Evolutionary conservation across 2,113 vertebrate species (phyloP), one percentile per base, ranked within the genome.

Genomic region (Garra rufa): DNA sequence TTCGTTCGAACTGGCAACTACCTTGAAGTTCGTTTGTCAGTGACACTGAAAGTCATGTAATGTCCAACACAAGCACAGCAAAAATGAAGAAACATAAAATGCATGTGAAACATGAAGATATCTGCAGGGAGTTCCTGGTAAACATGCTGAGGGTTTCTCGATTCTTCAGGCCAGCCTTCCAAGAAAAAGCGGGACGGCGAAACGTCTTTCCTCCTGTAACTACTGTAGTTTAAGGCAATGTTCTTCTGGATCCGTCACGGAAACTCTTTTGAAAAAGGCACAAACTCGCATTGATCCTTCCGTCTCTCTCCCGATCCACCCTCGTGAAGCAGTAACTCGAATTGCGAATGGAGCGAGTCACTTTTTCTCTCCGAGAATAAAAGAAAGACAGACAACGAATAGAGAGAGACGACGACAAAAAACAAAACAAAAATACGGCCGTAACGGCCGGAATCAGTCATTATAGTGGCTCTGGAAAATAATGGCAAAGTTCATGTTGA

Each of bases 161-260:
- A 90, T 91, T 87, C 91, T 89, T 83, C 89, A 88, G 91, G 89
- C 90, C 91, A 85, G 88, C 88, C 90, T 90, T 89, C 89, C 83
- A 61, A 85, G 70, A 80, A 82, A 85, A 71, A 19, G 14, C 15
- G 71, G 46, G 65, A 76, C 48, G 55, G n/a, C 71, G 84, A 86
- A 85, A 86, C 74, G 88, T 80, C 61, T 30, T 87, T 90, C 88
- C 84, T 83, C 89, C 92, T 90, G 83, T 83, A 87, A 85, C 90
- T 86, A 75, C n/a, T n/a, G n/a, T n/a, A 75, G 79, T 91, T 94
- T 94, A 94, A 95, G 94, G 94, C 94, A 93, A 93, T 90, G 86
- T 87, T 93, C 89, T 91, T 91, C 80, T 87, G 76, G 88, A 94
- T 91, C 91, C 87, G 89, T 92, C 76, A 83, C 80, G 48, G 46